Evolutionary conservation across 1,140 invertebrate genomes (phyloP), one percentile per base, ranked within the genome.

Genomic region (Ceratoteleas bidentatus): DNA sequence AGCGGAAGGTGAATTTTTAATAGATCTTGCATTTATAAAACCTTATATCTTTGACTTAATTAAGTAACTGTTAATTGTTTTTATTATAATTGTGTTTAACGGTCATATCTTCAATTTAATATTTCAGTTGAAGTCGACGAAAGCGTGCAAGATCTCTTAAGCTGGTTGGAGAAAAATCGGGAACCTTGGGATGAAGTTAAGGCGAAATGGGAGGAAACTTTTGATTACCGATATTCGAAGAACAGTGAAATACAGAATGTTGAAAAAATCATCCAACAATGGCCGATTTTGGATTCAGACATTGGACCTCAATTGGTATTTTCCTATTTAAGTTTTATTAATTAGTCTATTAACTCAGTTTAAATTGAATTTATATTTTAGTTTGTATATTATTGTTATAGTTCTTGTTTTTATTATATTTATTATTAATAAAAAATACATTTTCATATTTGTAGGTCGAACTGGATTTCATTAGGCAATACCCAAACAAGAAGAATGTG

Each of bases 231-330:
- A 5, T 58, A 52, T 40, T 43, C 72, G 0, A 84, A 80, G 57
- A 77, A 80, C 24, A 47, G 24, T 2, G 72, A 75, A 47, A 32
- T 80, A 49, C 68, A 77, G 34, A 66, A 76, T 43, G 47, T 68
- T 13, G 81, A 84, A 58, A 53, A 75, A 6, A 72, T 80, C 6
- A 77, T 84, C 10, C 38, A 80, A 40, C 50, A 80, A 9, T 84
- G 81, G 81, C 68, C 81, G 53, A 77, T 80, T 68, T 45, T 84
- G 14, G 73, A 84, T 47, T 80, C 81, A 7, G 53, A 79, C 16
- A 40, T 80, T 3, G 76, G 72, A 15, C 65, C 81, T 34, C 54
- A 69, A 68, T 62, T 83, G 36, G 80, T 82, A 77, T 57, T 34
- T 16, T 53, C 33, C 34, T 15, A 47, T 47, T 34, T 54, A 9